Evolutionary conservation across 1,140 invertebrate genomes (phyloP).

Genomic region (Reticulitermes speratus): DNA sequence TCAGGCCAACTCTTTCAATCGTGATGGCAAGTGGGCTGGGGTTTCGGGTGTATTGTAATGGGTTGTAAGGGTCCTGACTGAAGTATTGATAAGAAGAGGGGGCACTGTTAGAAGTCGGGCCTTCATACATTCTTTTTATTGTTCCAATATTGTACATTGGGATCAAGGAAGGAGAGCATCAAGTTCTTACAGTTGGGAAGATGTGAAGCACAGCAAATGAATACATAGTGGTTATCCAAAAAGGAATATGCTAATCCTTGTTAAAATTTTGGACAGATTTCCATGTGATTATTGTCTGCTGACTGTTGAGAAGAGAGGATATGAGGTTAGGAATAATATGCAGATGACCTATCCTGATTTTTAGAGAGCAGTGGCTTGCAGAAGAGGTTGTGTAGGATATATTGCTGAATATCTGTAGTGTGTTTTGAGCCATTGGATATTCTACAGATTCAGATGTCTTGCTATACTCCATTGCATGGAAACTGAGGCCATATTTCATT

Average conservation of each 20-base stretch:
- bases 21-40: constrained; percentile 23
- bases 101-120: background rate
- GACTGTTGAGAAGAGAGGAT: background rate
- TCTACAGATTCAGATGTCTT: background rate
- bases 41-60: background rate
- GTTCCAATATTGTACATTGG: constrained; percentile 8
- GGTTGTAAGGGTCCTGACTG: constrained; percentile 1
- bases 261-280: background rate
- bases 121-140: background rate
- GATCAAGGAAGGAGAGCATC: background rate
- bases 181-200: background rate
- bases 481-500: constrained; percentile 8
- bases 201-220: background rate
- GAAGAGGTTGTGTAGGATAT: background rate
- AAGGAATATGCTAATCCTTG: background rate
- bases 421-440: background rate
- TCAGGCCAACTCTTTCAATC: constrained; percentile 28
- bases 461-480: background rate
- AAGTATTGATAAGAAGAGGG: background rate
- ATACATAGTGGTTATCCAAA: background rate
- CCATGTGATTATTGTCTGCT: background rate
- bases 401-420: background rate
- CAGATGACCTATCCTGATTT: background rate
- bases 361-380: background rate
- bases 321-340: background rate